These are phyloP conservation scores for Lasiommata megera DNA, from an alignment of 2,888 invertebrate genomes.

Conservation along the genomic window DNA sequence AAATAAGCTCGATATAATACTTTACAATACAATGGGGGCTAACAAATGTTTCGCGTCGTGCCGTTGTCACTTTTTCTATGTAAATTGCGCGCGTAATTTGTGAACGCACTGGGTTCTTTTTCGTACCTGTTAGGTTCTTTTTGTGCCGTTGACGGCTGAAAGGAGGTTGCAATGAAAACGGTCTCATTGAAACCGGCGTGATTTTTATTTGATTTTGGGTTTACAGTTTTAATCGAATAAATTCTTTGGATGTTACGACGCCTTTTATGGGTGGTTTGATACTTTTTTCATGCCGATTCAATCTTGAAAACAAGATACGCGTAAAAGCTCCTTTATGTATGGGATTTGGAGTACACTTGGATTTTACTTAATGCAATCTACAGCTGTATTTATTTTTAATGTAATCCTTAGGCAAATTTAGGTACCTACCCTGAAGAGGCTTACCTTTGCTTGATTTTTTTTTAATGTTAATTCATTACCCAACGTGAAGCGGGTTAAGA, in stretches of 20 bases:
- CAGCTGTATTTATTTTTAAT: background rate
- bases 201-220: slow-evolving; percentile 15
- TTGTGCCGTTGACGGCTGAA: slow-evolving; percentile 42
- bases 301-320: background rate
- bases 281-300: background rate
- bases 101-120: slow-evolving; percentile 45
- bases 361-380: background rate
- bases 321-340: background rate
- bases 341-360: background rate
- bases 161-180: slow-evolving; percentile 32
- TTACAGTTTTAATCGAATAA: slow-evolving; percentile 18
- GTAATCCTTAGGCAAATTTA: background rate
- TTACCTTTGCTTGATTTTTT: too few species aligned
- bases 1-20: slow-evolving; percentile 44
- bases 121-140: slow-evolving; percentile 34
- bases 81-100: slow-evolving; percentile 74
- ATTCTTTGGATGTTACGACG: slow-evolving; percentile 7
- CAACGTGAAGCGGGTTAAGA: too few species aligned
- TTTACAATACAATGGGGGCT: slow-evolving; percentile 63
- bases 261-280: slow-evolving; percentile 9
- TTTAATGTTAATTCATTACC: too few species aligned
- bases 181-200: slow-evolving; percentile 29
- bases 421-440: background rate
- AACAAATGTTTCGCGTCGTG: slow-evolving; percentile 71
- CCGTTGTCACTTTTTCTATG: slow-evolving; percentile 74